These are phyloP conservation scores for Athalia cordata DNA, from an alignment of 2,888 invertebrate genomes.

Conservation along the genomic window DNA sequence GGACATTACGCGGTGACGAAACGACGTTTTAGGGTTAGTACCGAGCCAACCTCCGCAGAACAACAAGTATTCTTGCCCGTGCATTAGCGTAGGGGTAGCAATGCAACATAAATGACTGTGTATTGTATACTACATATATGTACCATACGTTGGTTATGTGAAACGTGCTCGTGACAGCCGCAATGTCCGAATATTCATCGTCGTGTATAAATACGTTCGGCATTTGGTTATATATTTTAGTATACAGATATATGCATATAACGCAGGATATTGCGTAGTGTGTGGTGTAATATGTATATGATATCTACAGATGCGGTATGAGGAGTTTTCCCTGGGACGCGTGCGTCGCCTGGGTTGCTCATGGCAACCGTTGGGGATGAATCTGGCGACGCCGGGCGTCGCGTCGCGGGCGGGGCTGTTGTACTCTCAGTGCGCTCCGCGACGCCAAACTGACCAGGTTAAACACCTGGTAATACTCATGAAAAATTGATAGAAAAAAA, in stretches of 20 bases:
- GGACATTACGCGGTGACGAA: slow-evolving; percentile 1
- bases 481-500: not conserved
- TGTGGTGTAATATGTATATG: not conserved
- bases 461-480: slow-evolving; percentile 52
- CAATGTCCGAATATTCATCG: slow-evolving; percentile 16
- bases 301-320: not conserved
- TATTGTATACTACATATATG: not conserved
- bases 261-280: too few species aligned
- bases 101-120: slow-evolving; percentile 1
- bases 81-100: not conserved
- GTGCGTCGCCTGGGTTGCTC: slow-evolving; percentile 61
- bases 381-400: slow-evolving; percentile 69
- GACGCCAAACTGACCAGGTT: slow-evolving; percentile 68
- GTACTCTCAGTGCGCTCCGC: slow-evolving; percentile 65
- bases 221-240: too few species aligned
- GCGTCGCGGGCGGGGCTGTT: slow-evolving; percentile 69
- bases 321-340: slow-evolving; percentile 44
- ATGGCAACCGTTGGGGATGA: slow-evolving; percentile 70
- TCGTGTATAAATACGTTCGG: not conserved
- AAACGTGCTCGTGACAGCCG: slow-evolving; percentile 25
- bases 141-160: not conserved
- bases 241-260: too few species aligned
- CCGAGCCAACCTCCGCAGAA: too few species aligned
- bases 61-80: not conserved
- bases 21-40: too few species aligned